These are phyloP conservation scores for Metaphire vulgaris DNA, from an alignment of 1,140 invertebrate genomes.

Conservation along the genomic window DNA sequence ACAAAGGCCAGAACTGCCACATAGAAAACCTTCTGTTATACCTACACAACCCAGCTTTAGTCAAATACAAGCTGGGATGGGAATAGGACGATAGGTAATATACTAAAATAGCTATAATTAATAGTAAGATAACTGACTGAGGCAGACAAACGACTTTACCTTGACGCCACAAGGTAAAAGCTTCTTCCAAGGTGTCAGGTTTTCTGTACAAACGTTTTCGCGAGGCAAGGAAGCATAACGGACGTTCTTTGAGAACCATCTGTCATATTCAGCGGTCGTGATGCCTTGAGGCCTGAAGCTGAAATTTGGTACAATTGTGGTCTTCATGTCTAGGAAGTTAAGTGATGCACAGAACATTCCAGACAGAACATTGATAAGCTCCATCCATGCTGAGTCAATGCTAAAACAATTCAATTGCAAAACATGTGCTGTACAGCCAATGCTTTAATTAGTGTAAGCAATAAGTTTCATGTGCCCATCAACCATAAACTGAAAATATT, in stretches of 20 bases:
- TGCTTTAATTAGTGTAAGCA: too few species aligned
- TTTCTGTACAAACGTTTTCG: slow-evolving; percentile 97
- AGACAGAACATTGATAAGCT: slow-evolving; percentile 78
- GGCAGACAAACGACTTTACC: too few species aligned
- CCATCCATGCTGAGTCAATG: slow-evolving; percentile 76
- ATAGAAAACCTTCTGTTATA: too few species aligned
- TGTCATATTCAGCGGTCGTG: slow-evolving; percentile 29
- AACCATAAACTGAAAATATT: too few species aligned
- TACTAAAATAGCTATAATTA: too few species aligned
- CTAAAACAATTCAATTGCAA: slow-evolving; percentile 37
- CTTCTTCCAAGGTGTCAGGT: slow-evolving; percentile 97
- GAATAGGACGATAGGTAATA: too few species aligned
- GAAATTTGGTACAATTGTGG: slow-evolving; percentile 75
- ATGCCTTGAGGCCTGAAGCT: slow-evolving; percentile 71
- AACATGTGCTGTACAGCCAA: not conserved
- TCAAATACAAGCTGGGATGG: too few species aligned
- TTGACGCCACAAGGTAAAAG: slow-evolving; percentile 71
- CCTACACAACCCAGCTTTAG: too few species aligned
- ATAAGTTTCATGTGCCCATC: too few species aligned
- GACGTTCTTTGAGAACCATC: slow-evolving; percentile 42
- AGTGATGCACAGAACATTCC: slow-evolving; percentile 91
- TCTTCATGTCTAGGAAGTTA: slow-evolving; percentile 86
- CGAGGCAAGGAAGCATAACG: slow-evolving; percentile 81
- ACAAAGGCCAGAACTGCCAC: too few species aligned
- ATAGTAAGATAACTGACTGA: too few species aligned